phyloP scores from a whole-genome alignment of 2,113 vertebrate species.

The Coryphaenoides rupestris region DNA sequence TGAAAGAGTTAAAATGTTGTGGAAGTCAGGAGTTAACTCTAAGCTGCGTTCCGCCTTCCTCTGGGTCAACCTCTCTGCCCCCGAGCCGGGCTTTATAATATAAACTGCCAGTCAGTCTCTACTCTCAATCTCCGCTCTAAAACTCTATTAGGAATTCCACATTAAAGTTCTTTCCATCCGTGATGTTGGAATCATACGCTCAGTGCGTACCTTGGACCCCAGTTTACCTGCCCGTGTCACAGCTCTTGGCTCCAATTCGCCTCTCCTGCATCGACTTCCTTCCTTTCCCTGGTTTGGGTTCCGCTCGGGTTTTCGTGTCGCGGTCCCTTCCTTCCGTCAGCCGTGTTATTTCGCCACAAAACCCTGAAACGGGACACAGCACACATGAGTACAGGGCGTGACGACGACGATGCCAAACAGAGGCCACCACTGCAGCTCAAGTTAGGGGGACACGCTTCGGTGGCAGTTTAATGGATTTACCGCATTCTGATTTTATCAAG shows the following conservation, averaged over 20 bases:
- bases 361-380: constrained; percentile 52
- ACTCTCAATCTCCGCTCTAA: constrained; percentile 67
- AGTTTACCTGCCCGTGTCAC: constrained; percentile 43
- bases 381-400: background rate
- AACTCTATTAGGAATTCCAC: constrained; percentile 64
- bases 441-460: no score
- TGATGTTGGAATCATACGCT: constrained; percentile 56
- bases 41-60: constrained; percentile 23
- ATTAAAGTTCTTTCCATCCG: constrained; percentile 61
- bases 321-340: constrained; percentile 23
- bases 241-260: constrained; percentile 39
- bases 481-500: no score
- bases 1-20: constrained; percentile 6
- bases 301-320: no score
- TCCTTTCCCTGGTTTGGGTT: no score
- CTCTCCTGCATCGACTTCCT: constrained; percentile 21
- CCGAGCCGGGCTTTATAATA: constrained; percentile 54
- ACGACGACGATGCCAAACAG: background rate
- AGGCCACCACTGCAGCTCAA: background rate
- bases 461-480: no score
- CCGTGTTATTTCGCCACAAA: constrained; percentile 14
- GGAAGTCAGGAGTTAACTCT: constrained; percentile 20
- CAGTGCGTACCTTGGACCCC: constrained; percentile 49
- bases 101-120: constrained; percentile 73
- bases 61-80: constrained; percentile 16